A percentile compares a stretch with the other conserved stretches of the same genome.
These are phyloP conservation scores for Parnassius glacialis DNA, from an alignment of 2,888 invertebrate genomes.

Conservation along the genomic window DNA sequence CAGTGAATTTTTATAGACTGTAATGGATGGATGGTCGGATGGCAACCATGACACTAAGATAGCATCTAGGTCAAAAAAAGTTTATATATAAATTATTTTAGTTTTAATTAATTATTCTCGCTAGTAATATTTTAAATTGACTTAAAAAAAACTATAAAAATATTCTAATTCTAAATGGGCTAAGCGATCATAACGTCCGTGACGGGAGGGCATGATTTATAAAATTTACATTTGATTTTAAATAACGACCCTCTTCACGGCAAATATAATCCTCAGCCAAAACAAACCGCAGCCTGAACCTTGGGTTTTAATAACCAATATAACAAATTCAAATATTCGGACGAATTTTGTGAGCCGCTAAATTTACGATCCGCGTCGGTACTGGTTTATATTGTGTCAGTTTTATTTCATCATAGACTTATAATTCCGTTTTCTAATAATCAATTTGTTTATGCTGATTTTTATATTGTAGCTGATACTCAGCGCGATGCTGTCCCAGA, in stretches of 20 bases:
- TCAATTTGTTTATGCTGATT: neutral
- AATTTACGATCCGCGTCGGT: constrained; percentile 55
- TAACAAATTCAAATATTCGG: constrained; percentile 41
- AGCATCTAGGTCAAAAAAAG: no score
- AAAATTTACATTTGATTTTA: constrained; percentile 10
- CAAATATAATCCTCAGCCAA: constrained; percentile 45
- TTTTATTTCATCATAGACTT: constrained; percentile 28
- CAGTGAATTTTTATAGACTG: no score
- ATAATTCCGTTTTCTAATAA: neutral
- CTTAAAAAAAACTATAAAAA: neutral
- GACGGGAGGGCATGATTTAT: constrained; percentile 23
- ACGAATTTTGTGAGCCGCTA: constrained; percentile 44
- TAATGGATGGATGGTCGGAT: no score
- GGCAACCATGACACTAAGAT: no score
- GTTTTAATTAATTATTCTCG: no score
- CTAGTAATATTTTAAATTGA: no score
- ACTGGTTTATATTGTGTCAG: constrained; percentile 49
- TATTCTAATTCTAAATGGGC: constrained; percentile 2
- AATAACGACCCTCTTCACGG: constrained; percentile 50
- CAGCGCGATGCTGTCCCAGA: no score
- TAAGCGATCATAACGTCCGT: constrained; percentile 10
- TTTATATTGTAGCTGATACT: neutral
- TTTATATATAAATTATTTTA: no score
- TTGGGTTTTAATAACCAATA: constrained; percentile 38
- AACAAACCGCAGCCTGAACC: constrained; percentile 54